These are phyloP conservation scores for Eucera pruinosa DNA, from an alignment of 2,888 invertebrate species.

Conservation along the genomic window DNA sequence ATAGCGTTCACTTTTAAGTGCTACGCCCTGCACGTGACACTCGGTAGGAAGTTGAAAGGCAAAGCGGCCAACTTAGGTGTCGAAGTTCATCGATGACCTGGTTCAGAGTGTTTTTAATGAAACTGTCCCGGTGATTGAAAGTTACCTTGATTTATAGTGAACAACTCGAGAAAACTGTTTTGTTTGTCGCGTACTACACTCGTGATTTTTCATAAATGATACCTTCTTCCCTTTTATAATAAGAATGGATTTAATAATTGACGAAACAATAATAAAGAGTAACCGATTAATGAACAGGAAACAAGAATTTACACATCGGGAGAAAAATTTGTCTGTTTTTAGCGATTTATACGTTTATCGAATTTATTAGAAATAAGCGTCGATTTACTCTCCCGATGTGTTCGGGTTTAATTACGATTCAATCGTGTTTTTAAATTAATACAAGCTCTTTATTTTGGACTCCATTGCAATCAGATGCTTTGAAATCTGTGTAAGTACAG, in stretches of 20 bases:
- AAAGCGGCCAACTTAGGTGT: slow-evolving; percentile 55
- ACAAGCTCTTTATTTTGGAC: too few relatives aligned
- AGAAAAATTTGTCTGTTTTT: too few relatives aligned
- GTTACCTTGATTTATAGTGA: slow-evolving; percentile 42
- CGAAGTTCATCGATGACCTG: slow-evolving; percentile 61
- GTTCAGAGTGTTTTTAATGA: slow-evolving; percentile 54
- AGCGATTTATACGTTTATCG: too few relatives aligned
- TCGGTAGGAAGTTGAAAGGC: slow-evolving; percentile 48
- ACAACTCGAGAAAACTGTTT: not conserved
- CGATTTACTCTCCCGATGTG: too few relatives aligned
- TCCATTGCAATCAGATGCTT: too few relatives aligned
- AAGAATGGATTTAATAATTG: not conserved
- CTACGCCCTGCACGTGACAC: slow-evolving; percentile 57
- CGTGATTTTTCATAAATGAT: not conserved
- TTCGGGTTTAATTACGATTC: too few relatives aligned
- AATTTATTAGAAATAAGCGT: too few relatives aligned
- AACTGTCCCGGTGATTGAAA: slow-evolving; percentile 45
- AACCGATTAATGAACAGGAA: too few relatives aligned
- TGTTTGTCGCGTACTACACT: not conserved
- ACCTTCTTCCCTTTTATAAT: not conserved
- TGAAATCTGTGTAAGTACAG: too few relatives aligned
- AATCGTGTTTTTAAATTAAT: too few relatives aligned
- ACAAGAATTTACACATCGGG: too few relatives aligned
- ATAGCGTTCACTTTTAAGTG: slow-evolving; percentile 62
- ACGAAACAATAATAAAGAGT: too few relatives aligned